Evolutionary conservation across 92 coral and sea anemone species (phyloP), one percentile per base, ranked within the genome.

Genomic region (Palythoa grandiflora): DNA sequence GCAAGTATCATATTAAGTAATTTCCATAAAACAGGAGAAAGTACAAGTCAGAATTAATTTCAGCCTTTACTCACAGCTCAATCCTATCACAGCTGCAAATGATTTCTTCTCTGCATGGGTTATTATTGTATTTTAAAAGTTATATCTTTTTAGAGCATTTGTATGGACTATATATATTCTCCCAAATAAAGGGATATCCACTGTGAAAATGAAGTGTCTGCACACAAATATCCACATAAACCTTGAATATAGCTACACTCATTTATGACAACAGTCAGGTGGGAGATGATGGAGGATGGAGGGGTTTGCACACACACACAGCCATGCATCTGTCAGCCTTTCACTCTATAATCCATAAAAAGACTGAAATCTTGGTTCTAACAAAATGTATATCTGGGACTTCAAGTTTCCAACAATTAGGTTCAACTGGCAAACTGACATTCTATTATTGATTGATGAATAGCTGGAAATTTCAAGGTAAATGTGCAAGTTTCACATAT

Each of bases 301-400:
- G 66, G 66, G 66, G 66, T 59, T 59, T 59, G 14, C 66, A 12
- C 66, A 59, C 66, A 59, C 66, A 59, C 66, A 59, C 17, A 59
- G 66, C 66, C 66, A 59, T 59, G 66, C 66, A 59, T 59, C 66
- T 59, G 66, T 59, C 66, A 59, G 66, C 66, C 66, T 59, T 59
- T 59, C 66, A 59, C n/a, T 59, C 66, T 59, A 59, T 59, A 59
- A 20, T 59, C 21, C 66, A 59, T 59, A 59, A 59, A 59, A 59
- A 59, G 66, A 59, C 66, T 16, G 66, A 59, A 59, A 59, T 59
- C 66, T 59, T 59, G n/a, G 66, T 59, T 59, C 66, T 59, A 59
- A 59, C 66, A 59, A 59, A 59, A 59, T 59, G 66, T 59, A 59
- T 59, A 59, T 59, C 66, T 59, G 66, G 66, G 66, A 59, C 66